Conservation (phyloP, 2,888 invertebrate genomes). For the Tenthredo scrophulariae region DNA sequence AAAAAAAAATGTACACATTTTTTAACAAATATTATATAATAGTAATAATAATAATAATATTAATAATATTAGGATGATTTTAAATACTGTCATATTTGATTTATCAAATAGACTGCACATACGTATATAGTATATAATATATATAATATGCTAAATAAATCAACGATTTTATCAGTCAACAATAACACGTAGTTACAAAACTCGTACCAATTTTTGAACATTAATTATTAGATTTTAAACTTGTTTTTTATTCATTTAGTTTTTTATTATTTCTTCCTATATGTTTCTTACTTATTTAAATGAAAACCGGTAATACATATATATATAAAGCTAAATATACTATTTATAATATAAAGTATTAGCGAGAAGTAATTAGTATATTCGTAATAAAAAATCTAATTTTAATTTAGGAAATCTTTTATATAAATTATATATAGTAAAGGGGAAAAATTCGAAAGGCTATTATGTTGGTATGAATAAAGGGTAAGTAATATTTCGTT, state of each 20-base stretch:
- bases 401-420: neutral
- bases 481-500: neutral
- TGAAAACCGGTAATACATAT: neutral
- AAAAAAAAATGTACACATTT: neutral
- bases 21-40: neutral
- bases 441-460: neutral
- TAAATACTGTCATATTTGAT: neutral
- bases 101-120: neutral
- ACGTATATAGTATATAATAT: neutral
- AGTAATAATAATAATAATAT: neutral
- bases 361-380: neutral
- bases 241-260: neutral
- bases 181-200: neutral
- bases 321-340: neutral
- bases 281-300: neutral
- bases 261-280: neutral
- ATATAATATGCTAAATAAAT: slow-evolving; percentile 14
- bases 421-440: neutral
- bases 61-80: neutral
- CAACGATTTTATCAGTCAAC: slow-evolving; percentile 8
- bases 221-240: neutral
- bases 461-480: neutral
- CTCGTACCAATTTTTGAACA: neutral
- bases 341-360: neutral
- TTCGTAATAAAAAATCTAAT: neutral